phyloP scores from a whole-genome alignment of 2,888 invertebrate species.

The Entomobrya proxima region DNA sequence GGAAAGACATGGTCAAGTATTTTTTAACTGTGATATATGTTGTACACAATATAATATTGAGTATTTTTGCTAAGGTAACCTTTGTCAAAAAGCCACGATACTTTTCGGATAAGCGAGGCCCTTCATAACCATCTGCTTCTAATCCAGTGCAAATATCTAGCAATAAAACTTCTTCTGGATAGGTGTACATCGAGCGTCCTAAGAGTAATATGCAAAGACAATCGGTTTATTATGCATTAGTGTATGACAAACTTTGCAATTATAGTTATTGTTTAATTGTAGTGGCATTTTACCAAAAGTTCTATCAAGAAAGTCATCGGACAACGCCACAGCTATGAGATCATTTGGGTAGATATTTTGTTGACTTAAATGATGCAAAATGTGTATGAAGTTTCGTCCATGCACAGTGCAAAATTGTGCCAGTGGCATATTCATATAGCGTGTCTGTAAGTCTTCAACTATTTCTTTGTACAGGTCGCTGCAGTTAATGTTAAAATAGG shows the following conservation, averaged over 20 bases:
- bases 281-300: constrained; percentile 38
- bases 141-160: constrained; percentile 53
- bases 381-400: constrained; percentile 82
- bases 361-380: constrained; percentile 82
- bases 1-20: not conserved
- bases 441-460: constrained; percentile 79
- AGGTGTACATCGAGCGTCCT: constrained; percentile 61
- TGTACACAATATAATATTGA: not conserved
- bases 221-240: not conserved
- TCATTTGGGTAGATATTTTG: constrained; percentile 81
- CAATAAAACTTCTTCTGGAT: constrained; percentile 46
- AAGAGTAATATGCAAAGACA: not conserved
- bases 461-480: constrained; percentile 78
- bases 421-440: constrained; percentile 79
- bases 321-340: constrained; percentile 78
- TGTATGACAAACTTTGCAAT: not conserved
- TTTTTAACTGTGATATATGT: not conserved
- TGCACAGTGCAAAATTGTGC: constrained; percentile 79
- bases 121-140: constrained; percentile 43
- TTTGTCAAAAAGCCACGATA: constrained; percentile 57
- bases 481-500: constrained; percentile 82
- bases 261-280: not conserved
- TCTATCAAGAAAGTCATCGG: constrained; percentile 43
- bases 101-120: constrained; percentile 55
- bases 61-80: constrained; percentile 8